Conservation (phyloP, 2,888 invertebrate species). For the Taenaris catops region DNA sequence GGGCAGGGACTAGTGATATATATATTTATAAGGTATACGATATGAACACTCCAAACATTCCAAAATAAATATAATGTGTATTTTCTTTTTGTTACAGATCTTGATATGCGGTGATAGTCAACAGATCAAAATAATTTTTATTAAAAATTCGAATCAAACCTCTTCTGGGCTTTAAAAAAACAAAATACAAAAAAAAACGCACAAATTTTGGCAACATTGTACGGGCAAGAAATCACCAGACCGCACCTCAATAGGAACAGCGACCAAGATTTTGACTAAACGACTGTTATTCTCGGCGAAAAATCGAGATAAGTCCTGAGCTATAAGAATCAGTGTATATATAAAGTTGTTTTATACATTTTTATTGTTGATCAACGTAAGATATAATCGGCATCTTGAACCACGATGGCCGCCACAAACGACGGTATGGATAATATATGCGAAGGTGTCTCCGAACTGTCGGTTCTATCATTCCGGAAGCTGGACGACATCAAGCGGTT, state of each 20-base stretch:
- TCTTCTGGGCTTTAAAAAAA: constrained; percentile 21
- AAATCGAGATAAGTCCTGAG: constrained; percentile 37
- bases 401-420: constrained; percentile 32
- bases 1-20: too few species aligned
- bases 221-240: constrained; percentile 36
- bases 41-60: too few species aligned
- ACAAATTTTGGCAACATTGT: constrained; percentile 29
- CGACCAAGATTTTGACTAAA: constrained; percentile 22
- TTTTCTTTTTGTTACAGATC: constrained; percentile 59
- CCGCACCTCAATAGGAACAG: too few species aligned
- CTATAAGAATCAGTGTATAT: constrained; percentile 35
- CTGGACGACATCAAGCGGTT: constrained; percentile 60
- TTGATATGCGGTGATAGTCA: constrained; percentile 71
- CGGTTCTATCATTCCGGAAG: constrained; percentile 60
- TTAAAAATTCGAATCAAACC: constrained; percentile 29
- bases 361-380: constrained; percentile 8
- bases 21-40: too few species aligned
- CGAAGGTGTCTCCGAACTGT: constrained; percentile 44
- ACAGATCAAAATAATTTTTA: constrained; percentile 32
- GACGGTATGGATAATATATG: constrained; percentile 41
- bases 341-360: constrained; percentile 27
- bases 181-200: too few species aligned
- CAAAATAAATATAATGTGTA: too few species aligned
- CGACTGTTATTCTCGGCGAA: constrained; percentile 35
- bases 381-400: constrained; percentile 21